Conservation (phyloP, 2,113 vertebrate genomes). For the Hemicordylus capensis region DNA sequence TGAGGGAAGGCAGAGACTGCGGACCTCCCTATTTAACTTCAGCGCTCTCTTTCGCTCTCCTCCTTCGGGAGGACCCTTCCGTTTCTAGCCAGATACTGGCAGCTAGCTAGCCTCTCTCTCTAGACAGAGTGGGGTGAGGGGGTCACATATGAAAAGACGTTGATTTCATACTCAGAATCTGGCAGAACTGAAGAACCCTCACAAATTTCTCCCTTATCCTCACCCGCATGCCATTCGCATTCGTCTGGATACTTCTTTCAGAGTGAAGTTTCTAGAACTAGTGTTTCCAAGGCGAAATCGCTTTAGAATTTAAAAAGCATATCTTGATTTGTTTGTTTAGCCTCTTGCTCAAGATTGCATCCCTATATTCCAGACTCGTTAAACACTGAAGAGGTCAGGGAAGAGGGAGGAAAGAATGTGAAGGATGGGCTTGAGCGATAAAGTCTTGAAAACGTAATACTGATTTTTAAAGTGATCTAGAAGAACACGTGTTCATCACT, state of each 20-base stretch:
- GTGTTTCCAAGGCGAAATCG: not conserved
- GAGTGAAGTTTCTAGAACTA: not conserved
- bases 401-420: not conserved
- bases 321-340: not conserved
- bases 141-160: no score
- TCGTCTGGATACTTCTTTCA: no score
- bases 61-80: constrained; percentile 10
- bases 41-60: not conserved
- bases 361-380: no score
- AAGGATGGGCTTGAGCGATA: no score
- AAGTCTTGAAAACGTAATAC: no score
- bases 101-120: not conserved
- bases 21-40: constrained; percentile 42
- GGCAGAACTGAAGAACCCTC: no score
- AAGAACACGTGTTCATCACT: not conserved
- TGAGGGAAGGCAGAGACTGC: not conserved
- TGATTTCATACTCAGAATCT: no score
- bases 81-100: not conserved
- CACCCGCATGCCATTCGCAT: no score
- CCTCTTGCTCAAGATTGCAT: not conserved
- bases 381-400: no score
- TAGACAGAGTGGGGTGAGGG: no score
- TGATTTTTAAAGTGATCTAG: no score
- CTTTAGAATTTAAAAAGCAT: not conserved
- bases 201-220: no score